A percentile compares a stretch with the other conserved stretches of the same genome.
Conservation (phyloP, 2,113 vertebrate species). For the Eublepharis macularius region DNA sequence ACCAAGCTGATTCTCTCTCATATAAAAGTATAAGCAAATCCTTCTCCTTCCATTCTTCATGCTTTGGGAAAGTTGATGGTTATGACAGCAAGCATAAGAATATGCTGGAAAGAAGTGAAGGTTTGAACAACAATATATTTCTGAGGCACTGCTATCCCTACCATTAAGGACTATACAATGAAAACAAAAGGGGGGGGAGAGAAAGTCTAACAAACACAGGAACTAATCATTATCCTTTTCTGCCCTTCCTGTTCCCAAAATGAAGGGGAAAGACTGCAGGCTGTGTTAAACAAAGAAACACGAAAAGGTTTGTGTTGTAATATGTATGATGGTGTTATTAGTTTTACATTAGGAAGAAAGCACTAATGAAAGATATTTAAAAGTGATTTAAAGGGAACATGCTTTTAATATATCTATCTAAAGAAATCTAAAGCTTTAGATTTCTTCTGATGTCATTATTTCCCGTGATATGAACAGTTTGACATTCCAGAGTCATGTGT, state of each 20-base stretch:
- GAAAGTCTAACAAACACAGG: neutral
- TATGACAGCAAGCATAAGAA: neutral
- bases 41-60: neutral
- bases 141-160: neutral
- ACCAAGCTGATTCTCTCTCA: neutral
- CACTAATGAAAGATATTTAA: too few relatives aligned
- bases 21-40: neutral
- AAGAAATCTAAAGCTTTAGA: too few relatives aligned
- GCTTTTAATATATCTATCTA: too few relatives aligned
- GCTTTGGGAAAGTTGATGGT: neutral
- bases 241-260: neutral
- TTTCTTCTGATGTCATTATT: neutral
- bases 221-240: neutral
- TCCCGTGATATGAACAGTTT: slow-evolving; percentile 3
- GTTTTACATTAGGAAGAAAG: neutral
- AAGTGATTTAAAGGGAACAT: too few relatives aligned
- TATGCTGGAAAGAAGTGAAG: neutral
- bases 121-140: neutral
- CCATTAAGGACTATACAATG: neutral
- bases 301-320: neutral
- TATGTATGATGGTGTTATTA: neutral
- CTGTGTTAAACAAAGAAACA: neutral
- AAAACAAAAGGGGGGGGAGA: neutral
- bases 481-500: neutral
- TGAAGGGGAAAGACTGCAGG: neutral